These are phyloP conservation scores for Tragulus kanchil DNA, from an alignment of 2,113 vertebrate genomes.

Conservation along the genomic window DNA sequence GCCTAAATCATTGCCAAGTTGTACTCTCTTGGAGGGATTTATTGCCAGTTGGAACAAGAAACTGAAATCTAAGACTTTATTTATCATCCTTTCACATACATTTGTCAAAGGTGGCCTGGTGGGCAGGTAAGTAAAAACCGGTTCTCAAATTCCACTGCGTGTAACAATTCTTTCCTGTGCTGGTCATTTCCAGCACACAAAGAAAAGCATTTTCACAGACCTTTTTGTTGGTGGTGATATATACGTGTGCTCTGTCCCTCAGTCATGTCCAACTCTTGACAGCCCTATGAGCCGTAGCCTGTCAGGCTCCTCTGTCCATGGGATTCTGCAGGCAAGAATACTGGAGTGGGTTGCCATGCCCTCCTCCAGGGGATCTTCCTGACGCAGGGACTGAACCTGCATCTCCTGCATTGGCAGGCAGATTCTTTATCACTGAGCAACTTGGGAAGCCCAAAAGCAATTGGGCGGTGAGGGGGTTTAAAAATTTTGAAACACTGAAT, in stretches of 20 bases:
- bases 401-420: background rate
- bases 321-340: background rate
- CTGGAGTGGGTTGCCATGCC: background rate
- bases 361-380: background rate
- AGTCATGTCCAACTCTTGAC: background rate
- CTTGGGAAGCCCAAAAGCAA: background rate
- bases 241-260: background rate
- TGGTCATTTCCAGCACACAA: background rate
- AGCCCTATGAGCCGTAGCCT: background rate
- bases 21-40: slow-evolving; percentile 6
- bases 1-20: background rate
- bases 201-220: slow-evolving; percentile 24
- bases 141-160: background rate
- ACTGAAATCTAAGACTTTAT: slow-evolving; percentile 33
- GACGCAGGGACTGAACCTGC: background rate
- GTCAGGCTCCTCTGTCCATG: background rate
- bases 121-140: background rate
- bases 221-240: background rate
- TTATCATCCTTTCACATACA: background rate
- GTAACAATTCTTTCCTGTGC: slow-evolving; percentile 10
- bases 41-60: background rate
- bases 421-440: background rate
- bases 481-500: background rate
- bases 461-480: background rate
- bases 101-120: background rate